Conservation (phyloP, 2,888 invertebrate genomes). For the Cremastobaeus sp. region DNA sequence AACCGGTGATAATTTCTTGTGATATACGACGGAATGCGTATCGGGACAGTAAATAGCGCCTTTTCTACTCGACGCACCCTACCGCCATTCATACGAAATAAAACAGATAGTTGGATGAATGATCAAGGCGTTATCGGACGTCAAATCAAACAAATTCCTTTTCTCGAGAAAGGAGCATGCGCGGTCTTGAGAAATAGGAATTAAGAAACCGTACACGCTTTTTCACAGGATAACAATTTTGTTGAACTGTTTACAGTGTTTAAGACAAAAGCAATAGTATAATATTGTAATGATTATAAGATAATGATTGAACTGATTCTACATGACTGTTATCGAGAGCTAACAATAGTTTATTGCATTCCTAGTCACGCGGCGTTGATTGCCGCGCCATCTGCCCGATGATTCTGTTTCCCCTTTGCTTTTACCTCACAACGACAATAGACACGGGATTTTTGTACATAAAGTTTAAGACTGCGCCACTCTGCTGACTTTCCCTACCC, state of each 20-base stretch:
- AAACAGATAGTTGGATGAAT: constrained; percentile 15
- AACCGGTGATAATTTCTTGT: constrained; percentile 58
- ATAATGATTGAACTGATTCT: constrained; percentile 56
- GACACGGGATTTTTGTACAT: constrained; percentile 33
- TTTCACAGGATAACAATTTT: constrained; percentile 76
- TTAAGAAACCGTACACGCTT: constrained; percentile 55
- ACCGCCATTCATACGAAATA: constrained; percentile 40
- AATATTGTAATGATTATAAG: constrained; percentile 52
- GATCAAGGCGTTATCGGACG: too few relatives aligned
- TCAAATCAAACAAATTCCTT: too few relatives aligned
- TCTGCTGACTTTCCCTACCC: too few relatives aligned
- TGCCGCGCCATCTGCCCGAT: constrained; percentile 76
- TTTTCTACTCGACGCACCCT: constrained; percentile 52
- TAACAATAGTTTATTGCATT: constrained; percentile 66
- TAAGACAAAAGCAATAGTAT: constrained; percentile 74
- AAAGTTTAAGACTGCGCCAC: constrained; percentile 10
- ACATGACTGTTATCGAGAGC: constrained; percentile 59
- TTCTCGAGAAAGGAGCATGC: too few relatives aligned
- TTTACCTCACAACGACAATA: constrained; percentile 54
- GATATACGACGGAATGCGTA: constrained; percentile 47
- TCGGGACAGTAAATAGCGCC: constrained; percentile 48
- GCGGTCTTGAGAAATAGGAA: too few relatives aligned
- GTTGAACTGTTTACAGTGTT: constrained; percentile 78
- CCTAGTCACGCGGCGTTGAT: constrained; percentile 78
- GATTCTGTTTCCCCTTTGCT: neutral